These are phyloP conservation scores for Halocynthia roretzi DNA, from an alignment of 23 tunicate species.

Conservation along the genomic window DNA sequence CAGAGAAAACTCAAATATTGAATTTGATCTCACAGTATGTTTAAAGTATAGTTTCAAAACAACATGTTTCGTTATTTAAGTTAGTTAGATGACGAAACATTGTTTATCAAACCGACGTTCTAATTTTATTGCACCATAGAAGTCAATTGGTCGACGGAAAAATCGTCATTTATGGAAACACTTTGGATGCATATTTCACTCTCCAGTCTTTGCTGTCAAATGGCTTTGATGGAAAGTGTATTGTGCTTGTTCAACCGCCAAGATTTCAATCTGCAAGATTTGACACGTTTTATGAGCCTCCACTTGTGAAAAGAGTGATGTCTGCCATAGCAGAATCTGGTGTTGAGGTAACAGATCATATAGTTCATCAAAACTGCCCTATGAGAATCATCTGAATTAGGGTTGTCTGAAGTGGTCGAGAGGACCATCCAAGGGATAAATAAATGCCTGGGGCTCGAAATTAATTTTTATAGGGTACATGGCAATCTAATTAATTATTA, in stretches of 20 bases:
- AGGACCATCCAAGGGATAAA: too few relatives aligned
- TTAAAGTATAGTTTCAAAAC: too few relatives aligned
- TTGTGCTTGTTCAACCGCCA: slow-evolving; percentile 70
- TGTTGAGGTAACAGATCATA: slow-evolving; percentile 22
- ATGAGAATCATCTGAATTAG: too few relatives aligned
- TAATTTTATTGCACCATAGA: too few relatives aligned
- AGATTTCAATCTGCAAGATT: slow-evolving; percentile 10
- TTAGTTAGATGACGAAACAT: too few relatives aligned
- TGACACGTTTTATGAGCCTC: slow-evolving; percentile 83
- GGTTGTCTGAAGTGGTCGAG: too few relatives aligned
- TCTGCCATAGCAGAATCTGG: slow-evolving; percentile 30
- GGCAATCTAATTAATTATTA: too few relatives aligned
- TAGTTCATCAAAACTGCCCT: too few relatives aligned
- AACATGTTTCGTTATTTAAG: too few relatives aligned
- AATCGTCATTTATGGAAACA: slow-evolving; percentile 67
- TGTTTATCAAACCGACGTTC: too few relatives aligned
- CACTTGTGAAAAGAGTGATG: slow-evolving; percentile 37
- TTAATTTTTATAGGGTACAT: too few relatives aligned
- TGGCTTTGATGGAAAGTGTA: slow-evolving; percentile 51
- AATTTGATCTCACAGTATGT: slow-evolving; percentile 33
- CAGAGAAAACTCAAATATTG: slow-evolving; percentile 24
- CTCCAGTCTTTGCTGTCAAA: slow-evolving; percentile 39
- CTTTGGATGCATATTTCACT: slow-evolving; percentile 53
- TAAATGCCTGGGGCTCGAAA: too few relatives aligned
- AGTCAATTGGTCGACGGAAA: slow-evolving; percentile 1